These are phyloP conservation scores for Actenoides hombroni DNA, from an alignment of 2,113 vertebrate genomes.

Conservation along the genomic window DNA sequence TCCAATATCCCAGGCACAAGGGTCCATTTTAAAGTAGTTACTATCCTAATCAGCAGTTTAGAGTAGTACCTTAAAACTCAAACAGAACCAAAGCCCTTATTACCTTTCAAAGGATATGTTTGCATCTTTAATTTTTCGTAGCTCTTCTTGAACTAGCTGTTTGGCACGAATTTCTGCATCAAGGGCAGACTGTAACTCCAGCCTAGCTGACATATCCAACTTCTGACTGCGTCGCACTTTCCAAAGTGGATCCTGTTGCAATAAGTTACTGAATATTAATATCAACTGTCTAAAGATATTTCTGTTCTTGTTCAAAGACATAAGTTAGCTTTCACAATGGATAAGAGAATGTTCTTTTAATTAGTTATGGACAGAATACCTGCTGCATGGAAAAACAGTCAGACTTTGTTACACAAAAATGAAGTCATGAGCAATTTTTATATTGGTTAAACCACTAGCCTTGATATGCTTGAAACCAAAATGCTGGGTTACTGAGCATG, in stretches of 20 bases:
- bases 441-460: not conserved
- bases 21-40: not conserved
- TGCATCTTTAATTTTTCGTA: conserved; percentile 86
- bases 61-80: not conserved
- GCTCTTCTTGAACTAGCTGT: conserved; percentile 91
- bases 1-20: not conserved
- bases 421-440: not conserved
- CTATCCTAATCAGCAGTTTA: not conserved
- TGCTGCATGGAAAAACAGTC: not conserved
- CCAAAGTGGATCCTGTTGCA: conserved; percentile 91
- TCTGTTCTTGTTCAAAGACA: not conserved
- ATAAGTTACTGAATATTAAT: not conserved
- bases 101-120: conserved; percentile 93
- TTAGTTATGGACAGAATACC: not conserved
- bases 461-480: not conserved
- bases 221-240: conserved; percentile 97
- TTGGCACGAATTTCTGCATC: conserved; percentile 97
- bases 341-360: not conserved
- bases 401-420: not conserved
- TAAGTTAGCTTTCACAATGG: not conserved
- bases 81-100: not conserved
- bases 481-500: not conserved
- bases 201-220: conserved; percentile 94
- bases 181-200: conserved; percentile 96
- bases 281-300: not conserved